Conservation (phyloP, 2,888 invertebrate species). For the Trimorus sp. region DNA sequence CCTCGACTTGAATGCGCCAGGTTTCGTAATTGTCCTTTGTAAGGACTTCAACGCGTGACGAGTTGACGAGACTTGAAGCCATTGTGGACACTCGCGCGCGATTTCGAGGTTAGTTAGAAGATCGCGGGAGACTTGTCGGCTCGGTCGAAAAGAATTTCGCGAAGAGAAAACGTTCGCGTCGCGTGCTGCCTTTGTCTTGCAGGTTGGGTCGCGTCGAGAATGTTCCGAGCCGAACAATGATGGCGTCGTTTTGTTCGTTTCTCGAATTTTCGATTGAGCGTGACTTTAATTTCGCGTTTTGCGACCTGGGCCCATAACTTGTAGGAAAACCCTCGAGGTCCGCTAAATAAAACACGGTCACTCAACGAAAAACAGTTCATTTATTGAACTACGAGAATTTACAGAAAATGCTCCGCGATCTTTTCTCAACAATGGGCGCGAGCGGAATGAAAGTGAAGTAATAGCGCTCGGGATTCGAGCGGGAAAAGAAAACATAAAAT, state of each 20-base stretch:
- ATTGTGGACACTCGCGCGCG: neutral
- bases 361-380: too few species aligned
- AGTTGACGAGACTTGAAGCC: neutral
- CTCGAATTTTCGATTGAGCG: neutral
- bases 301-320: slow-evolving; percentile 9
- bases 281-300: neutral
- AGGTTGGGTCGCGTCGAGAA: too few species aligned
- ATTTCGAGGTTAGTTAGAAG: slow-evolving; percentile 3
- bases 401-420: too few species aligned
- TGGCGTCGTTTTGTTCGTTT: neutral
- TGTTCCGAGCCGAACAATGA: neutral
- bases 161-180: too few species aligned
- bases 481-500: too few species aligned
- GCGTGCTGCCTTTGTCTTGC: too few species aligned
- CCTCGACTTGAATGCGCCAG: slow-evolving; percentile 31
- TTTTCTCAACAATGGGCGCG: too few species aligned
- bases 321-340: neutral
- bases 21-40: slow-evolving; percentile 56
- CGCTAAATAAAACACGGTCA: too few species aligned
- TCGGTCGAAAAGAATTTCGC: neutral
- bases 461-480: too few species aligned
- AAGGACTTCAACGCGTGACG: slow-evolving; percentile 3
- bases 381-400: too few species aligned
- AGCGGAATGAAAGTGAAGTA: too few species aligned
- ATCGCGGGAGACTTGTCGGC: neutral